These are phyloP conservation scores for Tapirus indicus DNA, from an alignment of 2,797 vertebrate species.

Conservation along the genomic window DNA sequence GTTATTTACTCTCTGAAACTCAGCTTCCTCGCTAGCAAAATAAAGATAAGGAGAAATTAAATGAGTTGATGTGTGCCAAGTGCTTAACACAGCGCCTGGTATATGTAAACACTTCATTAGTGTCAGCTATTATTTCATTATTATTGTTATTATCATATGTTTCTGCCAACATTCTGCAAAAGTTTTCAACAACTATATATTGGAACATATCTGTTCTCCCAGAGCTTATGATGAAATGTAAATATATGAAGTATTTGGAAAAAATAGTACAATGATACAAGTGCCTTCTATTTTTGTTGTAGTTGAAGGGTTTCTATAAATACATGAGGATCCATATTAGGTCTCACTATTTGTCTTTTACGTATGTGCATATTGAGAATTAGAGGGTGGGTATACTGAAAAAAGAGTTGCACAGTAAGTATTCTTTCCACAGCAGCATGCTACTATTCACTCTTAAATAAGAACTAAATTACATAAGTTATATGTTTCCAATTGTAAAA, in stretches of 20 bases:
- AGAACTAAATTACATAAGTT: background rate
- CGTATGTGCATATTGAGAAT: background rate
- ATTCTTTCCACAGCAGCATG: background rate
- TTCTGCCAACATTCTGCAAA: background rate
- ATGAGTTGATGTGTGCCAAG: background rate
- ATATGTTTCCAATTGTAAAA: background rate
- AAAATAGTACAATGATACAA: background rate
- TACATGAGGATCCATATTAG: background rate
- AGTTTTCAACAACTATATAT: background rate
- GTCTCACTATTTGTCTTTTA: background rate
- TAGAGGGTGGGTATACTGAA: background rate
- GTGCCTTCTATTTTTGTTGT: background rate
- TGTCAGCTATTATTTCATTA: background rate
- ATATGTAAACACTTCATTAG: background rate
- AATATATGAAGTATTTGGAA: background rate
- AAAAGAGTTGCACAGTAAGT: background rate
- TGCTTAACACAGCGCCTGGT: background rate
- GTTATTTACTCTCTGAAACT: slow-evolving; percentile 12
- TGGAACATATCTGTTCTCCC: background rate
- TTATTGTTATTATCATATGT: background rate
- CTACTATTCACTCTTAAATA: background rate
- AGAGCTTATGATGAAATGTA: background rate
- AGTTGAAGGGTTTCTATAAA: background rate
- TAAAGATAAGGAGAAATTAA: background rate
- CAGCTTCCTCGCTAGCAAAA: background rate